phyloP scores from a whole-genome alignment of 2,888 invertebrate species.

The Brachynemurus nebulosus region DNA sequence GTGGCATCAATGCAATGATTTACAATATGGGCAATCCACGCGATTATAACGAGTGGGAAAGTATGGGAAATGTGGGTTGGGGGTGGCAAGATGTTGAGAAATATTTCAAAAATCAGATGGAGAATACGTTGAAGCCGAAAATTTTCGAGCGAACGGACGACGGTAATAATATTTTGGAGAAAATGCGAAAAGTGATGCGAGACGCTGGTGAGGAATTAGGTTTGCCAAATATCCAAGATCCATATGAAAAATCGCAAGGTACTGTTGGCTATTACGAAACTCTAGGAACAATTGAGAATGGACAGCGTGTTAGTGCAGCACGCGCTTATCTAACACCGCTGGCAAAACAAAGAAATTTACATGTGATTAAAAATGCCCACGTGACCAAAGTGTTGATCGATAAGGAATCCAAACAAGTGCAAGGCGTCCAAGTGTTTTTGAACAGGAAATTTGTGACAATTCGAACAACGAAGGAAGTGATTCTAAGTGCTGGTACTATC shows the following conservation, averaged over 20 bases:
- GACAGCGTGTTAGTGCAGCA: constrained; percentile 29
- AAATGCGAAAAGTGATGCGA: neutral
- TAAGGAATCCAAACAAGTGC: too few relatives aligned
- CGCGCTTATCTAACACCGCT: constrained; percentile 30
- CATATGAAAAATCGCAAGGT: constrained; percentile 24
- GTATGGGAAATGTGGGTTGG: constrained; percentile 59
- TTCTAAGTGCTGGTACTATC: constrained; percentile 74
- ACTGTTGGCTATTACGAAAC: constrained; percentile 29
- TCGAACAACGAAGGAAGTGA: too few relatives aligned
- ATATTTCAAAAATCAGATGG: too few relatives aligned
- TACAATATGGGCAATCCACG: constrained; percentile 54
- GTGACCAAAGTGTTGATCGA: constrained; percentile 36
- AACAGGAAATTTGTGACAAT: too few relatives aligned
- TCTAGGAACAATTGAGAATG: constrained; percentile 29
- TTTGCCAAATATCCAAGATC: constrained; percentile 19
- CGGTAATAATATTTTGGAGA: neutral
- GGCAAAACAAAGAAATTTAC: constrained; percentile 30
- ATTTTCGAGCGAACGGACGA: too few relatives aligned
- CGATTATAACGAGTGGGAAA: constrained; percentile 67
- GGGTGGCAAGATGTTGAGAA: constrained; percentile 48
- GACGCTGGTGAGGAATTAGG: constrained; percentile 25
- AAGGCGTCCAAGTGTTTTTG: too few relatives aligned
- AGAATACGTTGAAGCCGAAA: too few relatives aligned
- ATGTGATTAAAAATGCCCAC: constrained; percentile 34
- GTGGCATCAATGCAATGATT: constrained; percentile 69